These are phyloP conservation scores for Drosophila malerkotliana DNA, from an alignment of 1,140 invertebrate species.

Conservation along the genomic window DNA sequence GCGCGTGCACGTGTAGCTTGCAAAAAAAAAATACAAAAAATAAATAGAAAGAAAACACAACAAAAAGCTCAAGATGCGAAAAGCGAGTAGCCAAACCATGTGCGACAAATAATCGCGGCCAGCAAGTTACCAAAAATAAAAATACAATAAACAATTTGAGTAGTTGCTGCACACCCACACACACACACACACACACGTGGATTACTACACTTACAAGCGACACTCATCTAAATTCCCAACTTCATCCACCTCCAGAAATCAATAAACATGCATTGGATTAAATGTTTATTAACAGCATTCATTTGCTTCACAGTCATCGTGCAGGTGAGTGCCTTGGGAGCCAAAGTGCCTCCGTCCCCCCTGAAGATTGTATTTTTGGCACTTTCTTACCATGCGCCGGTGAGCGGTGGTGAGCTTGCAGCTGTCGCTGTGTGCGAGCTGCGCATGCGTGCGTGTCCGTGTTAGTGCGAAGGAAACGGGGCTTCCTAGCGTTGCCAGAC, in stretches of 20 bases:
- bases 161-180: slow-evolving; percentile 36
- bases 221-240: slow-evolving; percentile 40
- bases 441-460: slow-evolving; percentile 1
- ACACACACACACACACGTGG: slow-evolving; percentile 58
- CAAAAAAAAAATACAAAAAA: slow-evolving; percentile 20
- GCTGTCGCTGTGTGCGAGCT: slow-evolving; percentile 12
- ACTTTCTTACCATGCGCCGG: slow-evolving; percentile 33
- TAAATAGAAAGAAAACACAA: slow-evolving; percentile 19
- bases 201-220: slow-evolving; percentile 71
- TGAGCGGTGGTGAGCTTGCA: slow-evolving; percentile 24
- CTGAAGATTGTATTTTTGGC: slow-evolving; percentile 28
- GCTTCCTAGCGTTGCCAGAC: slow-evolving; percentile 53
- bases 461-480: slow-evolving; percentile 10
- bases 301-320: slow-evolving; percentile 77
- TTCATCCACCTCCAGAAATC: slow-evolving; percentile 45
- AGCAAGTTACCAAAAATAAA: slow-evolving; percentile 1
- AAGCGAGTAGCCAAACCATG: slow-evolving; percentile 4
- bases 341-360: neutral
- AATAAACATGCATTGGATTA: slow-evolving; percentile 84
- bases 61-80: slow-evolving; percentile 1
- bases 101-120: slow-evolving; percentile 2
- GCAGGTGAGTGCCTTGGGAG: slow-evolving; percentile 62
- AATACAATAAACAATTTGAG: slow-evolving; percentile 50
- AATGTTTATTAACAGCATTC: slow-evolving; percentile 81
- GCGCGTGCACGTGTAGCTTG: slow-evolving; percentile 68